These are phyloP conservation scores for Centropyge bicolor DNA, from an alignment of 2,797 vertebrate species.

Conservation along the genomic window DNA sequence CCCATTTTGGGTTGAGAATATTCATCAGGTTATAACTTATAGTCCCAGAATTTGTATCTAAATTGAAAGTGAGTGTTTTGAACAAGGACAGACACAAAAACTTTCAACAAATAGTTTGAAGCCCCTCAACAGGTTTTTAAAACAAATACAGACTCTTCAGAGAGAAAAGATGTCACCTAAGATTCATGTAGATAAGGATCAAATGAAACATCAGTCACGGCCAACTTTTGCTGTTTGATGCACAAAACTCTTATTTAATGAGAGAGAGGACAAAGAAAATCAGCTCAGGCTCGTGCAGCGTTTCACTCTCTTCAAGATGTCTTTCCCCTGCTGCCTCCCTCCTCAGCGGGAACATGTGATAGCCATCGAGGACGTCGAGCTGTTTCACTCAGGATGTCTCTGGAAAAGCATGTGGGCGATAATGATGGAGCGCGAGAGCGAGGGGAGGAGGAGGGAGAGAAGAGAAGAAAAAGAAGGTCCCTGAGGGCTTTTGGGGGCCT, in stretches of 20 bases:
- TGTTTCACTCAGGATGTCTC: conserved; percentile 81
- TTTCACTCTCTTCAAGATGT: conserved; percentile 66
- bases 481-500: conserved; percentile 78
- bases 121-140: neutral
- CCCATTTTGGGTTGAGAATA: neutral
- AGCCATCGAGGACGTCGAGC: conserved; percentile 78
- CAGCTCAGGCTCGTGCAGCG: conserved; percentile 20
- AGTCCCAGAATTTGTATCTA: neutral
- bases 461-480: conserved; percentile 74
- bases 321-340: conserved; percentile 67
- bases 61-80: neutral
- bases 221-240: conserved; percentile 17
- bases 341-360: conserved; percentile 81
- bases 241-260: conserved; percentile 34
- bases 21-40: neutral
- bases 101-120: conserved; percentile 6
- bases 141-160: conserved; percentile 1
- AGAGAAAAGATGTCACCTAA: conserved; percentile 1
- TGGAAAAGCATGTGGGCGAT: conserved; percentile 85
- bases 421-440: conserved; percentile 79
- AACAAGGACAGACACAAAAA: neutral
- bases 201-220: no score
- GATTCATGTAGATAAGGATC: neutral
- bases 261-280: conserved; percentile 41
- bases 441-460: conserved; percentile 45